phyloP scores from a whole-genome alignment of 2,888 invertebrate genomes.

The Rotaria sp. region DNA sequence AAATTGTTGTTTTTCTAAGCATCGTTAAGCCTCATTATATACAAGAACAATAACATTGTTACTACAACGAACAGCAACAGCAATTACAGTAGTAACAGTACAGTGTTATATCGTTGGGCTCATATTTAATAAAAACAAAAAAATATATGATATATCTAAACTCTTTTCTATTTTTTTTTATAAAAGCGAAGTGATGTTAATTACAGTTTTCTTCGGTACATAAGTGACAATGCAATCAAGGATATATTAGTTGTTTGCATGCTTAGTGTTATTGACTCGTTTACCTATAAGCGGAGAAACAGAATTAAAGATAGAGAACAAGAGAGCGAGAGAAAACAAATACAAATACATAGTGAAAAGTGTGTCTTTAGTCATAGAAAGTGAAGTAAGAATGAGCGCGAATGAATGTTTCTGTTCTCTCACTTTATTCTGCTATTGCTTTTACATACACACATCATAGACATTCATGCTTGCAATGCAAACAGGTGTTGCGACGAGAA shows the following conservation, averaged over 20 bases:
- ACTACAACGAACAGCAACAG: neutral
- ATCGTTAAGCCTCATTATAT: neutral
- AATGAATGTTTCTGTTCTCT: neutral
- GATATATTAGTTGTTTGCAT: neutral
- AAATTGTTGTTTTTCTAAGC: neutral
- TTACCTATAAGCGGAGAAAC: neutral
- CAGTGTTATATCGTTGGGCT: slow-evolving; percentile 4
- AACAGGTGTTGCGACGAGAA: neutral
- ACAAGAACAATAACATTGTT: neutral
- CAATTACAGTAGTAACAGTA: neutral
- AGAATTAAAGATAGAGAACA: neutral
- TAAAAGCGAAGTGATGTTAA: neutral
- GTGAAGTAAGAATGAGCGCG: neutral
- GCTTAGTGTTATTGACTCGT: neutral
- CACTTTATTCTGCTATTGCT: neutral
- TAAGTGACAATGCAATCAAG: neutral
- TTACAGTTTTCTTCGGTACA: neutral
- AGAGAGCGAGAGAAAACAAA: neutral
- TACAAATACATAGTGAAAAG: neutral
- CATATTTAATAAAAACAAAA: neutral
- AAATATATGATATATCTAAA: neutral
- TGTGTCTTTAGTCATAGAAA: neutral
- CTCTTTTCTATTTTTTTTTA: neutral
- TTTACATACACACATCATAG: neutral
- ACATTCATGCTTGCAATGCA: neutral